These are phyloP conservation scores for Mesorhabditis sp. DNA, from an alignment of 2,888 invertebrate species.

Conservation along the genomic window DNA sequence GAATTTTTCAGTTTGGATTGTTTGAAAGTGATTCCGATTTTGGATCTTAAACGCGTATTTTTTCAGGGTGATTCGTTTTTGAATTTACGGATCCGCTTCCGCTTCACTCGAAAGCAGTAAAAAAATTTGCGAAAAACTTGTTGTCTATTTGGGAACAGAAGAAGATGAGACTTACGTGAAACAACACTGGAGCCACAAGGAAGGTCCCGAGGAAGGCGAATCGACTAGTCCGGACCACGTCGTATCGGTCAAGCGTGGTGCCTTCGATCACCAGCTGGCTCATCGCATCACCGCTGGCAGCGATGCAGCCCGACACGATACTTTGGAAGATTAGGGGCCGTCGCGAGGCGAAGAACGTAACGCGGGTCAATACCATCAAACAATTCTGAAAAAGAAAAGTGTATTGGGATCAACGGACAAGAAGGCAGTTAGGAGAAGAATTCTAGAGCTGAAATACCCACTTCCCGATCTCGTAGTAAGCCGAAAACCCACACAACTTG, in stretches of 20 bases:
- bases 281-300: not conserved
- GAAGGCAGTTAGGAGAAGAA: not conserved
- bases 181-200: not conserved
- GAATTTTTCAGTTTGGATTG: too few relatives aligned
- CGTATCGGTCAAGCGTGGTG: not conserved
- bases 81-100: too few relatives aligned
- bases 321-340: not conserved
- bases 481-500: too few relatives aligned
- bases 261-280: slow-evolving; percentile 3
- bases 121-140: too few relatives aligned
- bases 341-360: not conserved
- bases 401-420: not conserved
- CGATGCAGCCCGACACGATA: not conserved
- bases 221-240: not conserved
- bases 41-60: too few relatives aligned
- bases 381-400: not conserved
- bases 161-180: not conserved
- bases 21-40: too few relatives aligned
- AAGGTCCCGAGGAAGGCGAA: not conserved
- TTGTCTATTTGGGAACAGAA: too few relatives aligned
- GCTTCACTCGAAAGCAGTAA: too few relatives aligned
- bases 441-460: too few relatives aligned
- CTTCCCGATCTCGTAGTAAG: too few relatives aligned
- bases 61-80: too few relatives aligned
- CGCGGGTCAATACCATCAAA: not conserved